Percentiles rank a stretch among this genome's conserved stretches.
phyloP scores from a whole-genome alignment of 2,797 vertebrate species.

The Balearica regulorum region DNA sequence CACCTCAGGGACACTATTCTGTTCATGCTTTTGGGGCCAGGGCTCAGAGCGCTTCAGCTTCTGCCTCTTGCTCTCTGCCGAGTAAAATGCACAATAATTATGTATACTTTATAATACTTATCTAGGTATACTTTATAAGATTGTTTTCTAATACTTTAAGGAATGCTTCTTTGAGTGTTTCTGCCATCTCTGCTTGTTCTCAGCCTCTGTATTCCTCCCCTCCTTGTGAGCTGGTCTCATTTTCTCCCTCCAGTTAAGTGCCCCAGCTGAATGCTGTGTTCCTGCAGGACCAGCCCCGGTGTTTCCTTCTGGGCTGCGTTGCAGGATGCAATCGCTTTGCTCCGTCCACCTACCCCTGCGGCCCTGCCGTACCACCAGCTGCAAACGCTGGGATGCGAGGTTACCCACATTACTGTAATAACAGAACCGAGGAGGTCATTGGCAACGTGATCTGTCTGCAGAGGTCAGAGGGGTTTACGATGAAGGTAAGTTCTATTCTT shows the following conservation, averaged over 20 bases:
- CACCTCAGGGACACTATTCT: neutral
- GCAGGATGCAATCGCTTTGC: neutral
- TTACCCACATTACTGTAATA: neutral
- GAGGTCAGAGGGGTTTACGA: neutral
- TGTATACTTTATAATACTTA: too few relatives aligned
- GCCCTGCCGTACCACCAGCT: neutral
- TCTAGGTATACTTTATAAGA: too few relatives aligned
- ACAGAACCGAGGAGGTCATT: neutral
- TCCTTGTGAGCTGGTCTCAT: neutral
- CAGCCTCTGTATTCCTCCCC: neutral
- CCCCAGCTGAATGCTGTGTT: neutral
- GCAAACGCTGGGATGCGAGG: neutral
- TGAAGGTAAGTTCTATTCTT: neutral
- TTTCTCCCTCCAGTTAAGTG: neutral
- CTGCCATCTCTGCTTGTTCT: neutral
- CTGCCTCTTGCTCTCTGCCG: neutral
- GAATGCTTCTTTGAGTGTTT: neutral
- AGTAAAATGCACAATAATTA: neutral
- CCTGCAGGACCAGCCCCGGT: neutral
- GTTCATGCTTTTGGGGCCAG: neutral
- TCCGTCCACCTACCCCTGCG: neutral
- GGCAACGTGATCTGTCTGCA: rapidly evolving
- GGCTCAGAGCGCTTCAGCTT: neutral
- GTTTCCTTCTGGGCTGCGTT: neutral
- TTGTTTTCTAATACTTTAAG: neutral